Evolutionary conservation across 2,888 invertebrate species (phyloP), one percentile per base, ranked within the genome.

Genomic region (Polydrusus cervinus): DNA sequence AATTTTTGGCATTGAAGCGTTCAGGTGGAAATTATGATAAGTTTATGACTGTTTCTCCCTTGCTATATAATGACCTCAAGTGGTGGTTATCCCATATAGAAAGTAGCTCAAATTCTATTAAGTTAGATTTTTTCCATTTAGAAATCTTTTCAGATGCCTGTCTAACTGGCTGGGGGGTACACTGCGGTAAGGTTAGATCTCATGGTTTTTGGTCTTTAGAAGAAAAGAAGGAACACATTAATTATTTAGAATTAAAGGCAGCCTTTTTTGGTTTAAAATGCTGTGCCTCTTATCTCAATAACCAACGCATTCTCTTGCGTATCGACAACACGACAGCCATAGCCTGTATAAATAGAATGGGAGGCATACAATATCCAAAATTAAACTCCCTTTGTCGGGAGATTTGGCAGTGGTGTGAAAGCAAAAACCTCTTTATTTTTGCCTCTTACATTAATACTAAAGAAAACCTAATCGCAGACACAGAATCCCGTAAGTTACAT

Each of bases 391-490:
- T 83, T 53, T 66, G 73, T 49, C 72, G 79, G 20, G 65, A 79
- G 13, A 83, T 84, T 57, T 81, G 80, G 79, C 65, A 78, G 38
- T 77, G 10, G 62, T 84, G 40, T 74, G 76, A 74, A 82, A 82
- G 43, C 10, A 7, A 11, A 43, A 43, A 43, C 13, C 7, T 43
- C 13, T 10, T 43, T 10, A 43, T 43, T 43, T 75, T 75, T 65
- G 77, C 77, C 6, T 75, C 78, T 11, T n/a, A n/a, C n/a, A n/a
- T n/a, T n/a, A n/a, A n/a, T n/a, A n/a, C n/a, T n/a, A n/a, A n/a
- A n/a, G n/a, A 76, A 9, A 79, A 79, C 55, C 34, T 61, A 13
- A 49, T 68, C 11, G 80, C 79, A 13, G 79, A 77, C 49, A 49
- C 38, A 40, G 45, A 57, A 47, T 40, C 45, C 11, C 34, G 73